These are phyloP conservation scores for Cartodere bifasciata DNA, from an alignment of 2,888 invertebrate species.

Conservation along the genomic window DNA sequence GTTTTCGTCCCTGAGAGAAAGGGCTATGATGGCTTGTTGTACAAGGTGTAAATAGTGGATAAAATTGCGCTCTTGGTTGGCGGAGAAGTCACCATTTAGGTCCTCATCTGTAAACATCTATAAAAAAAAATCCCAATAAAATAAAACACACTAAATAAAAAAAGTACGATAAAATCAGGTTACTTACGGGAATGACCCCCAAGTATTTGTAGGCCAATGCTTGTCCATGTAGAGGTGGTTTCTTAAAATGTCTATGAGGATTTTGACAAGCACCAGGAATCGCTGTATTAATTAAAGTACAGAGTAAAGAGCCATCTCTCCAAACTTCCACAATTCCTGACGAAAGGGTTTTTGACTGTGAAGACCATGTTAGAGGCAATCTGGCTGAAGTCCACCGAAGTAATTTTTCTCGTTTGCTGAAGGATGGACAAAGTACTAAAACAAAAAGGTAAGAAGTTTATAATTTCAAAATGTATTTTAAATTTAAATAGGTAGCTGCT, in stretches of 20 bases:
- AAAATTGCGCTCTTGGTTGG: conserved; percentile 44
- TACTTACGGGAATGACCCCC: conserved; percentile 43
- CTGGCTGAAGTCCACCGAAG: conserved; percentile 28
- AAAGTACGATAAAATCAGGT: no score
- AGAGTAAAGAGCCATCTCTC: conserved; percentile 47
- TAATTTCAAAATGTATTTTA: no score
- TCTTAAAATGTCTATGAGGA: conserved; percentile 33
- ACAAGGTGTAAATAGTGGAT: conserved; percentile 41
- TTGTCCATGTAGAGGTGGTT: conserved; percentile 44
- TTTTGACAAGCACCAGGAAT: conserved; percentile 50
- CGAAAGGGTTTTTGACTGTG: conserved; percentile 24
- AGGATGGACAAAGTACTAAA: conserved; percentile 29
- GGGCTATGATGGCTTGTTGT: conserved; percentile 28
- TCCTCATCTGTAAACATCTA: conserved; percentile 47
- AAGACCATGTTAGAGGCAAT: conserved; percentile 25
- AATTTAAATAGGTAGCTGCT: no score
- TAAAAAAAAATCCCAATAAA: conserved; percentile 27
- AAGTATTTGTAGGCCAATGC: conserved; percentile 47
- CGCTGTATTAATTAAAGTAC: conserved; percentile 43
- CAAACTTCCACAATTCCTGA: conserved; percentile 40
- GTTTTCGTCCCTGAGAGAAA: conserved; percentile 15
- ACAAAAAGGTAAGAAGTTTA: no score
- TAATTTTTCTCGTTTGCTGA: conserved; percentile 27
- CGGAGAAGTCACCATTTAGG: conserved; percentile 38
- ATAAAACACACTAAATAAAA: no score